Evolutionary conservation across 1,140 invertebrate genomes (phyloP), one percentile per base, ranked within the genome.

Genomic region (Atta texana): DNA sequence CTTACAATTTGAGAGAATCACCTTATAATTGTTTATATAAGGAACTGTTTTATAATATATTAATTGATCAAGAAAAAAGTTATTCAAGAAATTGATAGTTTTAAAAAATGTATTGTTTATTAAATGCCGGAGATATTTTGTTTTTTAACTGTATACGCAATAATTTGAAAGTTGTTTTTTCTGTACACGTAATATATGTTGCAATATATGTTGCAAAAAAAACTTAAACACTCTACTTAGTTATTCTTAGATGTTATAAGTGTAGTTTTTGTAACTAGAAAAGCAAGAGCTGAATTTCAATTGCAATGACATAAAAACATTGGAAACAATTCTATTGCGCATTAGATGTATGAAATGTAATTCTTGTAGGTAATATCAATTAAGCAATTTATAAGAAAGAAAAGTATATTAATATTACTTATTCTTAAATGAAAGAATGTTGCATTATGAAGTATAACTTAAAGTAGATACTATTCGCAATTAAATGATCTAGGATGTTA

Each of bases 241-340:
- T 28, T 49, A 77, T 6, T 64, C 3, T n/a, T 16, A 78, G 2
- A 16, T 28, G 5, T 31, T 51, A 12, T 28, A 31, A 24, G 34
- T 44, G 5, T 39, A 44, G 12, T 49, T 51, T 66, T 49, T 66
- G 7, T 24, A 64, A 64, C 4, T 16, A 49, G 16, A 64, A 63
- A 14, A 77, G 24, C 7, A 66, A 66, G 64, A 78, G 2, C 5
- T 57, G 34, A 75, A 75, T 75, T 1, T 57, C 2, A 57, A 75
- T 75, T 57, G n/a, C 4, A 49, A 14, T 61, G 8, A 63, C 8
- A 18, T 31, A 31, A 77, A 77, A 77, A 34, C 5, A 5, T 77
- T 61, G 39, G 8, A 24, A 24, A 24, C 16, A 51, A 51, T 78
- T 4, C 39, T 31, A 16, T 68, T 34, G 12, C 14, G 1, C 21